A percentile compares a stretch with the other conserved stretches of the same genome.
phyloP scores from a whole-genome alignment of 2,888 invertebrate species.

The Kuschelorhynchus macadamiae region DNA sequence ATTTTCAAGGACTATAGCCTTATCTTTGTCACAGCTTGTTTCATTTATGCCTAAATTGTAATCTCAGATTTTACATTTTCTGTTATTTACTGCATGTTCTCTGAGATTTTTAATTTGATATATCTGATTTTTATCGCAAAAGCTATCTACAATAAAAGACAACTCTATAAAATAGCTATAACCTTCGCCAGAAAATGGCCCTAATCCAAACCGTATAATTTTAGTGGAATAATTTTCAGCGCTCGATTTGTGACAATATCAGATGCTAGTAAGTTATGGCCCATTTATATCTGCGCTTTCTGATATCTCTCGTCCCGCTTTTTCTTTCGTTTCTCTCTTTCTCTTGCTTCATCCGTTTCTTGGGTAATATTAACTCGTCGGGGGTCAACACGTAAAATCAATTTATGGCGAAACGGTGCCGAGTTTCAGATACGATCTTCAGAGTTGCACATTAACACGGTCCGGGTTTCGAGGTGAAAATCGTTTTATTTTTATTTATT shows the following conservation, averaged over 20 bases:
- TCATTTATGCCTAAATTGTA: too few species aligned
- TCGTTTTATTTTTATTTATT: constrained; percentile 50
- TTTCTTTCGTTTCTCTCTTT: constrained; percentile 27
- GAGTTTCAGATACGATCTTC: constrained; percentile 59
- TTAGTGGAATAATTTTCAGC: constrained; percentile 46
- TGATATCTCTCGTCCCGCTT: constrained; percentile 39
- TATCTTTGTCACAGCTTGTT: too few species aligned
- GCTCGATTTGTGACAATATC: constrained; percentile 63
- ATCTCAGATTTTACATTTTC: too few species aligned
- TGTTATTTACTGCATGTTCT: too few species aligned
- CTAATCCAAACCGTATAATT: constrained; percentile 33
- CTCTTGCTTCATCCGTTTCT: constrained; percentile 40
- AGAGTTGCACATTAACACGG: constrained; percentile 60
- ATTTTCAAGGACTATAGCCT: too few species aligned
- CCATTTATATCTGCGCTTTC: constrained; percentile 47
- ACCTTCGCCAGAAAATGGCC: constrained; percentile 23
- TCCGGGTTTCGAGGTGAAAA: constrained; percentile 53
- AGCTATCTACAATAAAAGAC: too few species aligned
- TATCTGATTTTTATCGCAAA: too few species aligned
- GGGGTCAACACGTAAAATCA: constrained; percentile 62
- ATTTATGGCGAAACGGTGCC: constrained; percentile 57
- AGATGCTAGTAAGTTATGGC: constrained; percentile 51
- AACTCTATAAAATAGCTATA: constrained; percentile 7
- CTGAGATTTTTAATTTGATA: too few species aligned
- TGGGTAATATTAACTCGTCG: constrained; percentile 58